A percentile compares a stretch with the other conserved stretches of the same genome.
phyloP scores from a whole-genome alignment of 1,140 invertebrate genomes.

The Phymorhynchus buccinoides region DNA sequence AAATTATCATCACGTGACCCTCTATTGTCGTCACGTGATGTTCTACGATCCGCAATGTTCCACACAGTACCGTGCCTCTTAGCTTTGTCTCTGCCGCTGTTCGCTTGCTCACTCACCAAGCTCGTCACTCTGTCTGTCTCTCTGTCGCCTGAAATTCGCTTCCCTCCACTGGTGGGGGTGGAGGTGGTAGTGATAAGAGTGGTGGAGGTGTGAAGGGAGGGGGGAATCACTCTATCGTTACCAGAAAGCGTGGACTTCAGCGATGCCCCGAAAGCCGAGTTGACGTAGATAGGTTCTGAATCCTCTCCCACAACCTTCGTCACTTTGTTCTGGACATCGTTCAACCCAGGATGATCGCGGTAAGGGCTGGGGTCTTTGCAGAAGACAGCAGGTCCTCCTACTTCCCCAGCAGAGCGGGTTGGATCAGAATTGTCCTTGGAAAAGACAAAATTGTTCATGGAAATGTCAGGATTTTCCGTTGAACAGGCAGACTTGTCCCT shows the following conservation, averaged over 20 bases:
- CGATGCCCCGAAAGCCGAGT: constrained; percentile 25
- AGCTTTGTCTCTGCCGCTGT: no score
- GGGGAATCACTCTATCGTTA: constrained; percentile 34
- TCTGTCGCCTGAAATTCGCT: not conserved
- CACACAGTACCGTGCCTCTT: no score
- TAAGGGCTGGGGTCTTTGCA: constrained; percentile 27
- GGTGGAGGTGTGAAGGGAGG: constrained; percentile 28
- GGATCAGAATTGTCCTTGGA: constrained; percentile 48
- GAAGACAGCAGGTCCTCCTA: no score
- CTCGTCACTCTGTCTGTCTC: not conserved
- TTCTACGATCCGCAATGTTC: no score
- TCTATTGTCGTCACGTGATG: no score
- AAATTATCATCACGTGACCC: not conserved
- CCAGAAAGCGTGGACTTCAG: constrained; percentile 30
- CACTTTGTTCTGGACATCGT: constrained; percentile 50
- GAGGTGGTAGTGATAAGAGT: not conserved
- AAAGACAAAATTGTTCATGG: constrained; percentile 27
- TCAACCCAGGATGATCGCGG: constrained; percentile 41
- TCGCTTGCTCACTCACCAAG: no score
- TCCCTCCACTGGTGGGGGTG: not conserved
- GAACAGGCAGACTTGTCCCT: constrained; percentile 33
- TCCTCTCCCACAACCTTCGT: constrained; percentile 39
- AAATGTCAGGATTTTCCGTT: constrained; percentile 45
- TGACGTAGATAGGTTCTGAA: constrained; percentile 35
- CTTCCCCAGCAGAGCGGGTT: not conserved